A percentile compares a stretch with the other conserved stretches of the same genome.
phyloP scores from a whole-genome alignment of 1,140 invertebrate species.

The Drosophila bocki region DNA sequence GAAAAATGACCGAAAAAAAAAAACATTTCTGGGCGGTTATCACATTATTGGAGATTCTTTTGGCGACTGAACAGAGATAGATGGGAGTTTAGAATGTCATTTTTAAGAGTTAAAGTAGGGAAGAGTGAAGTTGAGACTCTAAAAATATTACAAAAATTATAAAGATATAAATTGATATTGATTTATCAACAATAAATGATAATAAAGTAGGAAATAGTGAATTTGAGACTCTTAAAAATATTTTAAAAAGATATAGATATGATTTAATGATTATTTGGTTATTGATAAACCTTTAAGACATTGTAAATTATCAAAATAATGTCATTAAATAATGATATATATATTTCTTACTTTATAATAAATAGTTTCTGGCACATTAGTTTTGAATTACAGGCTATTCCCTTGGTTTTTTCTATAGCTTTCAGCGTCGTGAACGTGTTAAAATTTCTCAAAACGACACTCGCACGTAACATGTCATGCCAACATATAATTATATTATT shows the following conservation, averaged over 20 bases:
- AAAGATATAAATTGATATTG: too few relatives aligned
- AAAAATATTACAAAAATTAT: neutral
- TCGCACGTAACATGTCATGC: conserved; percentile 81
- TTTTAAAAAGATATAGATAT: neutral
- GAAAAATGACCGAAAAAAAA: conserved; percentile 30
- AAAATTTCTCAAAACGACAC: conserved; percentile 63
- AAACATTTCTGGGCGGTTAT: neutral
- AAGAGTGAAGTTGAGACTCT: neutral
- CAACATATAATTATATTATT: conserved; percentile 80
- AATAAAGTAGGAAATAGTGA: neutral
- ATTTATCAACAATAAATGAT: neutral
- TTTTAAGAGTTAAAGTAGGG: neutral
- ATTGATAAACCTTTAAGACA: neutral
- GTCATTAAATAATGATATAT: neutral
- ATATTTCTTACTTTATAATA: neutral
- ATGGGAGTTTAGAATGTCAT: conserved; percentile 6
- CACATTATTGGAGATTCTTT: conserved; percentile 43
- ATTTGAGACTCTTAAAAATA: neutral
- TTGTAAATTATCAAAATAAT: neutral
- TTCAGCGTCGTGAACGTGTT: conserved; percentile 49
- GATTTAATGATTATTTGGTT: neutral
- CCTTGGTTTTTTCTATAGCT: neutral
- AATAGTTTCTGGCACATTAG: conserved; percentile 4
- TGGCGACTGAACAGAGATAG: neutral
- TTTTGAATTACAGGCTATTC: neutral